A percentile compares a stretch with the other conserved stretches of the same genome.
Conservation (phyloP, 1,140 invertebrate genomes). For the Anthonomus grandis region DNA sequence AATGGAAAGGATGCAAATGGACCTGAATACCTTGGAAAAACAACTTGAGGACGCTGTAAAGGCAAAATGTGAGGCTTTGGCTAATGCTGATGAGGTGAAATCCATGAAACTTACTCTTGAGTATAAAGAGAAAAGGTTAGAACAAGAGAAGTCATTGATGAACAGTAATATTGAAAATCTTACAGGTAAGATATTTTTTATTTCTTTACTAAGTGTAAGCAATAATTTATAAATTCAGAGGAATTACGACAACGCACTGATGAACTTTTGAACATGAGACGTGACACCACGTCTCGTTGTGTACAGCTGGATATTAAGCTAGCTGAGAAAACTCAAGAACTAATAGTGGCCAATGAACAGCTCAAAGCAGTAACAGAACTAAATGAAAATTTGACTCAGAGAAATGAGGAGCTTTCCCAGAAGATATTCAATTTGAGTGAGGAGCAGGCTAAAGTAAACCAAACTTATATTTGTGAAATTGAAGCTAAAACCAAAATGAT, state of each 20-base stretch:
- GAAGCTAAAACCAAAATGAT: slow-evolving; percentile 80
- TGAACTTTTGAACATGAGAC: slow-evolving; percentile 70
- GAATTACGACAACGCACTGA: slow-evolving; percentile 72
- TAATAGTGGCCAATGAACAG: slow-evolving; percentile 63
- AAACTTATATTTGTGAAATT: slow-evolving; percentile 81
- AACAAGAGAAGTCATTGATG: slow-evolving; percentile 72
- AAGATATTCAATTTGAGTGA: slow-evolving; percentile 74
- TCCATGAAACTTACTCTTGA: slow-evolving; percentile 74
- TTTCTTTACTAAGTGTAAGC: neutral
- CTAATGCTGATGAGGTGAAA: slow-evolving; percentile 74
- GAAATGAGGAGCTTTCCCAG: slow-evolving; percentile 69
- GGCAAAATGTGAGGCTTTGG: slow-evolving; percentile 79
- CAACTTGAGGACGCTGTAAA: slow-evolving; percentile 67
- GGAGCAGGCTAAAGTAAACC: slow-evolving; percentile 70
- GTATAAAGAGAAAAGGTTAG: slow-evolving; percentile 76
- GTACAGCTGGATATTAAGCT: slow-evolving; percentile 75
- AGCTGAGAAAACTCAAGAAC: slow-evolving; percentile 74
- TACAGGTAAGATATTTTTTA: slow-evolving; percentile 43
- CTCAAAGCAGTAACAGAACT: slow-evolving; percentile 62
- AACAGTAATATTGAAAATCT: slow-evolving; percentile 73
- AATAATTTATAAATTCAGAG: no score
- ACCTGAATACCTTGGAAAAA: slow-evolving; percentile 59
- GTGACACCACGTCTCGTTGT: slow-evolving; percentile 68
- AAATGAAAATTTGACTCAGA: slow-evolving; percentile 63
- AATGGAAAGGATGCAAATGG: slow-evolving; percentile 63